Conservation (phyloP, 1,140 invertebrate genomes). For the Hetaerina americana region DNA sequence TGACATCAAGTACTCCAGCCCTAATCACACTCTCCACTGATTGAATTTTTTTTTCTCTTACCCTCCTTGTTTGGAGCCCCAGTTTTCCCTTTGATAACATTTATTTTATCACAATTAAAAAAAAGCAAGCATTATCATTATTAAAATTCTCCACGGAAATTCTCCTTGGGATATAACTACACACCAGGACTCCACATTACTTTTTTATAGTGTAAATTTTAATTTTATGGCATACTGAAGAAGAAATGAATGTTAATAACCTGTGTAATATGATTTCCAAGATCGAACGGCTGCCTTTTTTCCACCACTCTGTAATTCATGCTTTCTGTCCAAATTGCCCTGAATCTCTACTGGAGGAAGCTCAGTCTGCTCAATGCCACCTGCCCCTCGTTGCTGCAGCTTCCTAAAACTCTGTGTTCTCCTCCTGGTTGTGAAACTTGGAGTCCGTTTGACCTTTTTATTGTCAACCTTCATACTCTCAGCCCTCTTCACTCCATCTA, state of each 20-base stretch:
- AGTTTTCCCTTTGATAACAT: too few species aligned
- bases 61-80: too few species aligned
- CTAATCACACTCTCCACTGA: too few species aligned
- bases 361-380: slow-evolving; percentile 46
- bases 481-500: slow-evolving; percentile 45
- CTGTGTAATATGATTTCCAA: slow-evolving; percentile 89
- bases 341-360: slow-evolving; percentile 85
- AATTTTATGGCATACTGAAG: not conserved
- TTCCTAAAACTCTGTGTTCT: slow-evolving; percentile 79
- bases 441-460: slow-evolving; percentile 64
- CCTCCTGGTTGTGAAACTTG: slow-evolving; percentile 81
- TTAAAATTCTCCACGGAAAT: too few species aligned
- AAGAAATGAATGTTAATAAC: slow-evolving; percentile 18
- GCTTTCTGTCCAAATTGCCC: slow-evolving; percentile 85
- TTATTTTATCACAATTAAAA: too few species aligned
- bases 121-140: too few species aligned
- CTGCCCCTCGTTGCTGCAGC: slow-evolving; percentile 31
- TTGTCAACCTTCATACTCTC: slow-evolving; percentile 75
- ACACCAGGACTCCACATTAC: too few species aligned
- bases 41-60: too few species aligned
- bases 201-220: not conserved
- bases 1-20: too few species aligned
- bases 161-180: too few species aligned
- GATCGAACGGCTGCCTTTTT: slow-evolving; percentile 88
- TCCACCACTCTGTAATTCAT: slow-evolving; percentile 82